phyloP scores from a whole-genome alignment of 2,888 invertebrate species.

The Atherix ibis region DNA sequence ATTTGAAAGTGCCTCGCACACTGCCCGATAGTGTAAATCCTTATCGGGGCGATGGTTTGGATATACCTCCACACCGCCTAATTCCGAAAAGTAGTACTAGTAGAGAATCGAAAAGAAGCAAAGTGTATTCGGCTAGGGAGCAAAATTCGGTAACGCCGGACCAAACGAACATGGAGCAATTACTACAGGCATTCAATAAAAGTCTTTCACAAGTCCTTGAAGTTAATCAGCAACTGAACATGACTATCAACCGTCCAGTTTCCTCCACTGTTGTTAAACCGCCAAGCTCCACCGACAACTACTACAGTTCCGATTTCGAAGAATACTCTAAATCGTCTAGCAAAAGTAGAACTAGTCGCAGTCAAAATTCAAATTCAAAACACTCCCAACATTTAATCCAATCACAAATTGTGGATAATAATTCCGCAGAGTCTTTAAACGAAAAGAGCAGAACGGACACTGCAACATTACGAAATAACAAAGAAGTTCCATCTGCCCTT shows the following conservation, averaged over 20 bases:
- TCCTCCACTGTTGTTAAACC: conserved; percentile 1
- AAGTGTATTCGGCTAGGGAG: background rate
- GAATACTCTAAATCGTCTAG: conserved; percentile 4
- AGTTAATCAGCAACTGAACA: conserved; percentile 22
- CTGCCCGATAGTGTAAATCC: background rate
- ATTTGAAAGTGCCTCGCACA: background rate
- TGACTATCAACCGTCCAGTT: background rate
- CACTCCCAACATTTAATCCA: background rate
- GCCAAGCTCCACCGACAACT: background rate
- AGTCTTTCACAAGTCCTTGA: conserved; percentile 23
- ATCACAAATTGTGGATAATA: too few relatives aligned
- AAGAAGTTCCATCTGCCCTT: too few relatives aligned
- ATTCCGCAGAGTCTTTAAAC: too few relatives aligned
- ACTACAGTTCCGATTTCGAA: conserved; percentile 11
- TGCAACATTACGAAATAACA: too few relatives aligned
- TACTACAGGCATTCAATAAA: conserved; percentile 22
- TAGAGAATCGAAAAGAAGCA: too few relatives aligned
- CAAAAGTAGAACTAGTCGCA: background rate
- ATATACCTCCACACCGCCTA: background rate
- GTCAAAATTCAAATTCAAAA: background rate
- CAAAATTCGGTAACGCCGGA: background rate
- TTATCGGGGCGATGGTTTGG: background rate
- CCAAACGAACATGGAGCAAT: conserved; percentile 15
- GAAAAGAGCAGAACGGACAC: too few relatives aligned
- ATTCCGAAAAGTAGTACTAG: background rate